Conservation (phyloP, 2,888 invertebrate genomes). For the Caenorhabditis sp. region DNA sequence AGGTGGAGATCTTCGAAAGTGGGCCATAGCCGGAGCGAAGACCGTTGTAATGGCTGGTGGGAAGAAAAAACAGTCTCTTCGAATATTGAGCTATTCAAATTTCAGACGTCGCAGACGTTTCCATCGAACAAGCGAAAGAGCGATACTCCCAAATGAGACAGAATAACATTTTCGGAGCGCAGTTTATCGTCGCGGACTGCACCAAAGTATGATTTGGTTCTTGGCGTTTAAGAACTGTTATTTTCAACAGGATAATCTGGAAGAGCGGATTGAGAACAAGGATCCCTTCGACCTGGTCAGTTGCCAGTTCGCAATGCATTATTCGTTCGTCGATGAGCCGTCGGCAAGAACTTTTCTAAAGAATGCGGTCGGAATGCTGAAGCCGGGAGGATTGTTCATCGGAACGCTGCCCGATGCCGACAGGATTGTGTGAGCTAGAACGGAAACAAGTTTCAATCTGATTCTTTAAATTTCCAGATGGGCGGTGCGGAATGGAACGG, state of each 20-base stretch:
- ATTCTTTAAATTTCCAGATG: too few relatives aligned
- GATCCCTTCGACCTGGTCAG: constrained; percentile 88
- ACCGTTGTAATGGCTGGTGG: constrained; percentile 77
- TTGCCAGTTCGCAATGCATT: constrained; percentile 98
- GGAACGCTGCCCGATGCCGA: constrained; percentile 95
- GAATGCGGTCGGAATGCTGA: constrained; percentile 92
- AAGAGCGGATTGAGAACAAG: constrained; percentile 18
- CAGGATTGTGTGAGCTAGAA: constrained; percentile 87
- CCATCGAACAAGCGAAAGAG: constrained; percentile 90
- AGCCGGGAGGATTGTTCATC: constrained; percentile 93
- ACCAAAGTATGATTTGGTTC: constrained; percentile 83
- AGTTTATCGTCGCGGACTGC: constrained; percentile 93
- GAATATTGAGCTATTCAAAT: background rate
- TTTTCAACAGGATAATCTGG: constrained; percentile 52
- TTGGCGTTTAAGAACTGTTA: too few relatives aligned
- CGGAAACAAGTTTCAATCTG: too few relatives aligned
- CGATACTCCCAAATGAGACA: constrained; percentile 86
- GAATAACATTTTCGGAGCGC: constrained; percentile 84
- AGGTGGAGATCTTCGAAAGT: constrained; percentile 97
- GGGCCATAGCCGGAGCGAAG: constrained; percentile 80
- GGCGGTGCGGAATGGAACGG: constrained; percentile 65
- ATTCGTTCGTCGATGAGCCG: constrained; percentile 88
- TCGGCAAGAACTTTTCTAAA: constrained; percentile 81
- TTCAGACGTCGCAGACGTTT: constrained; percentile 89
- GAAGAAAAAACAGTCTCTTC: background rate